phyloP scores from a whole-genome alignment of 2,113 vertebrate species.

The human region DNA sequence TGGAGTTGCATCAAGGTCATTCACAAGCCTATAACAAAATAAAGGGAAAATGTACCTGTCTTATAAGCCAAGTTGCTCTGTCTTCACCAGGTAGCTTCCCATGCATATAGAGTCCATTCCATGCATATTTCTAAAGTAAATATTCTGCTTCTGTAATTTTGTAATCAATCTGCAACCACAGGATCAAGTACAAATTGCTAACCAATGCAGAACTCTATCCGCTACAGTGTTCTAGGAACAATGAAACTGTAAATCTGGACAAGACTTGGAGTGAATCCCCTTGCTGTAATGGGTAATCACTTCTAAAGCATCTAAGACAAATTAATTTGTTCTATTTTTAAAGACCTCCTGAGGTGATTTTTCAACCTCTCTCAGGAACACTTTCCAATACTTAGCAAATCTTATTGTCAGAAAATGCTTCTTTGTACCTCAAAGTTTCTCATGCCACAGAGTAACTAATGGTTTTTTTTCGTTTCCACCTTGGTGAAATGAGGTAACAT shows the following conservation, averaged over 20 bases:
- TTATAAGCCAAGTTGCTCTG: background rate
- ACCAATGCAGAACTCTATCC: background rate
- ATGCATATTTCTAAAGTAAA: background rate
- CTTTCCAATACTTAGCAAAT: conserved; percentile 35
- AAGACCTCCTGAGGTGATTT: conserved; percentile 49
- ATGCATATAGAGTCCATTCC: background rate
- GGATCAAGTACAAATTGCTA: conserved; percentile 66
- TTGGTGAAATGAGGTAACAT: background rate
- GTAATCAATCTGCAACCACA: conserved; percentile 48
- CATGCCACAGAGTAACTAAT: background rate
- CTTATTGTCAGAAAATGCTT: conserved; percentile 7
- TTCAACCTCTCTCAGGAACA: conserved; percentile 5
- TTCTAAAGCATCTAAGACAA: conserved; percentile 38
- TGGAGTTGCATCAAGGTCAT: background rate
- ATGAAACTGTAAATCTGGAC: background rate
- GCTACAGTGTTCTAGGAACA: background rate
- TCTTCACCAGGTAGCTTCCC: background rate
- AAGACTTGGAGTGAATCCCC: background rate
- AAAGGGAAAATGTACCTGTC: background rate
- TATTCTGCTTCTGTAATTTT: conserved; percentile 48
- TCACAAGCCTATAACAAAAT: background rate
- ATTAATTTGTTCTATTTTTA: conserved; percentile 62
- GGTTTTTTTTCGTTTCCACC: background rate
- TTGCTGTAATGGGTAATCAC: conserved; percentile 52
- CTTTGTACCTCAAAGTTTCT: conserved; percentile 2